phyloP scores from a whole-genome alignment of 1,140 invertebrate genomes.

The Penaeus vannamei region DNA sequence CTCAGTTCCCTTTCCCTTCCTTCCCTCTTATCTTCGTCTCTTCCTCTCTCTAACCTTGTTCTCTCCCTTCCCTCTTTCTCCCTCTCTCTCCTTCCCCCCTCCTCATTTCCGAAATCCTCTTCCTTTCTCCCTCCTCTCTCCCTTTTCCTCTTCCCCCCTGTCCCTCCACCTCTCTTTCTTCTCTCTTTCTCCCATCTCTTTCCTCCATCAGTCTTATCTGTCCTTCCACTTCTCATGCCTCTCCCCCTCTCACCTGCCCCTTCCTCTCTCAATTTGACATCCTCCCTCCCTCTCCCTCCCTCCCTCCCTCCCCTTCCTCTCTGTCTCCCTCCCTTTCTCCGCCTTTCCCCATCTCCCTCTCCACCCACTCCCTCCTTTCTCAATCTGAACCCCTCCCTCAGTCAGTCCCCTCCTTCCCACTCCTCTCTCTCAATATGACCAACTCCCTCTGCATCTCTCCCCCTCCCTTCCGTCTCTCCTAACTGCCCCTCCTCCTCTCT shows the following conservation, averaged over 20 bases:
- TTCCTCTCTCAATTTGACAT: not conserved
- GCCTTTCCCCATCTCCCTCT: too few relatives aligned
- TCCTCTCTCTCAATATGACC: not conserved
- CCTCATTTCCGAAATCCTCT: not conserved
- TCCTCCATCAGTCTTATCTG: not conserved
- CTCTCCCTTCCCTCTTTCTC: not conserved
- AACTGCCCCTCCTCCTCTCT: not conserved
- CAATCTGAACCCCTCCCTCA: not conserved
- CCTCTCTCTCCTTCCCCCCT: not conserved
- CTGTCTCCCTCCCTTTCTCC: not conserved
- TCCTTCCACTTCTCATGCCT: not conserved
- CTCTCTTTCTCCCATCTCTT: not conserved
- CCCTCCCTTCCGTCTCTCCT: not conserved
- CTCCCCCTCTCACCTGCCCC: not conserved
- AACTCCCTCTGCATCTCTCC: not conserved
- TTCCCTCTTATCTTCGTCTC: not conserved
- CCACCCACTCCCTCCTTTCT: not conserved
- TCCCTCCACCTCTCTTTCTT: not conserved
- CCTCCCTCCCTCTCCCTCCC: not conserved
- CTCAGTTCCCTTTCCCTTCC: not conserved
- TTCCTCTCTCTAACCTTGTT: not conserved
- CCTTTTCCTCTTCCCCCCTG: not conserved
- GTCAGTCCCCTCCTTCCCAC: not conserved
- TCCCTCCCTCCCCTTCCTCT: not conserved
- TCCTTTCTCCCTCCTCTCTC: not conserved